These are phyloP conservation scores for Monomorium pharaonis DNA, from an alignment of 1,140 invertebrate genomes.

Conservation along the genomic window DNA sequence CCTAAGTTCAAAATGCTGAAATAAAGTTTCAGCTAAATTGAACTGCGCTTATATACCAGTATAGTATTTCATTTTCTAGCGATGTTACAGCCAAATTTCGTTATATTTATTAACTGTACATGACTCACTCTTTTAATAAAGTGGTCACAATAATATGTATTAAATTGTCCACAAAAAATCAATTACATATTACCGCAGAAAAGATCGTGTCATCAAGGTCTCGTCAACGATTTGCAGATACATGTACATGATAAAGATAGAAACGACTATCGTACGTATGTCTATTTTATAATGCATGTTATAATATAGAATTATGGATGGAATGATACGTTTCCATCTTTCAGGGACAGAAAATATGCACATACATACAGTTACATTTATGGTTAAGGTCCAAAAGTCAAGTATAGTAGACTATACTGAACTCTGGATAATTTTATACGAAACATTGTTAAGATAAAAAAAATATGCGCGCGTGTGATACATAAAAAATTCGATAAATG, in stretches of 20 bases:
- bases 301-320: conserved; percentile 51
- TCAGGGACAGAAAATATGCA: conserved; percentile 40
- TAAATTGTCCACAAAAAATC: conserved; percentile 36
- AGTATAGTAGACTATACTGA: not conserved
- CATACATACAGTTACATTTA: conserved; percentile 12
- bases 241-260: conserved; percentile 48
- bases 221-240: conserved; percentile 27
- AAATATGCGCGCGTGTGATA: too few species aligned
- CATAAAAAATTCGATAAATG: conserved; percentile 26
- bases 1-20: conserved; percentile 16
- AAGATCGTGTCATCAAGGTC: conserved; percentile 21
- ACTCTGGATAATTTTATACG: conserved; percentile 17
- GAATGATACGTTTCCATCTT: conserved; percentile 47
- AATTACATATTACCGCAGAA: conserved; percentile 35
- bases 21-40: conserved; percentile 1
- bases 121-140: conserved; percentile 39
- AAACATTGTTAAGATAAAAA: not conserved
- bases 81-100: conserved; percentile 40
- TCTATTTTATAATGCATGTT: conserved; percentile 37
- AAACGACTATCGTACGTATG: conserved; percentile 12
- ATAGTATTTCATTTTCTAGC: conserved; percentile 44
- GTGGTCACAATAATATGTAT: conserved; percentile 39
- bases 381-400: conserved; percentile 14
- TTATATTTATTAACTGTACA: conserved; percentile 47
- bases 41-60: conserved; percentile 11